These are phyloP conservation scores for Pseudotriccus pelzelni DNA, from an alignment of 2,797 vertebrate genomes.

Conservation along the genomic window DNA sequence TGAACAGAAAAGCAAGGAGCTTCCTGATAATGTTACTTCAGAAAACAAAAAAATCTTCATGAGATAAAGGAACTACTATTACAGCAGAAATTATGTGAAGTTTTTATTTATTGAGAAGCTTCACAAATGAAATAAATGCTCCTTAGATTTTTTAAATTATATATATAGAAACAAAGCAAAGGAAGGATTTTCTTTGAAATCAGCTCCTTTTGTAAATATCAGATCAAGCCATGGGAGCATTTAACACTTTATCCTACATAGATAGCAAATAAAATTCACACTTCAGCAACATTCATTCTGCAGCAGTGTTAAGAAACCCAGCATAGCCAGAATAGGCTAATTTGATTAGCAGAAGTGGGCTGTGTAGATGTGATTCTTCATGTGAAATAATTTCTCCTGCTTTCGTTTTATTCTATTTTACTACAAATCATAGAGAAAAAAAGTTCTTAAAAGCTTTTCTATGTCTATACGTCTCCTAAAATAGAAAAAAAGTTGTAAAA, in stretches of 20 bases:
- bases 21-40: neutral
- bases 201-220: neutral
- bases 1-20: neutral
- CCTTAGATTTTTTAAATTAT: neutral
- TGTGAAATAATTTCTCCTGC: neutral
- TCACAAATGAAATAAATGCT: neutral
- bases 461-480: neutral
- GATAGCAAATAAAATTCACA: neutral
- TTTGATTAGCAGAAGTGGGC: neutral
- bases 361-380: neutral
- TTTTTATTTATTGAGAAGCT: neutral
- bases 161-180: neutral
- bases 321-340: neutral
- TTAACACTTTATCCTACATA: neutral
- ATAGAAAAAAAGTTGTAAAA: neutral
- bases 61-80: neutral
- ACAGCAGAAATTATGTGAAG: neutral
- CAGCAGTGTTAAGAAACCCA: neutral
- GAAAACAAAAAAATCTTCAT: neutral
- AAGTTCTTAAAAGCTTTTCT: neutral
- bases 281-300: neutral
- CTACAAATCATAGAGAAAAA: neutral
- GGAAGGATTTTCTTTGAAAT: neutral
- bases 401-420: neutral
- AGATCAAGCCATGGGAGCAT: neutral